These are phyloP conservation scores for Agonopterix alstromeriana DNA, from an alignment of 2,888 invertebrate species.

Conservation along the genomic window DNA sequence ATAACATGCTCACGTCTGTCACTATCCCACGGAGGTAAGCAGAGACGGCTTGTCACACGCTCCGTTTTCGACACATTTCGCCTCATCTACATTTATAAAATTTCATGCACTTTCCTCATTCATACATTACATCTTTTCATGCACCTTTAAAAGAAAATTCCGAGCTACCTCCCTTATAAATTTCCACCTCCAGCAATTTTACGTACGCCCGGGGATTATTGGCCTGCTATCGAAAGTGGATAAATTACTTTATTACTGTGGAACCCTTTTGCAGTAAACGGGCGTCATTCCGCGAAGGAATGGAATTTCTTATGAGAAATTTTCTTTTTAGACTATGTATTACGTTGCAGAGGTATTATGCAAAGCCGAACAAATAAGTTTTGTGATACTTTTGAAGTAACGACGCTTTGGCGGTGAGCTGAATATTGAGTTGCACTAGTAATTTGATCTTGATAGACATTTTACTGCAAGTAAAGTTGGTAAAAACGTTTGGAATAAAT, in stretches of 20 bases:
- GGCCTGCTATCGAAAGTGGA: slow-evolving; percentile 11
- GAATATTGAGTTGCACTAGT: no score
- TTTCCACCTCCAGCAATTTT: not conserved
- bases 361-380: slow-evolving; percentile 7
- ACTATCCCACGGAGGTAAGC: no score
- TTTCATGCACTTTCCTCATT: no score
- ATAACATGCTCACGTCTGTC: no score
- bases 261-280: slow-evolving; percentile 7
- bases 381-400: not conserved
- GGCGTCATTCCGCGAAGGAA: slow-evolving; percentile 3
- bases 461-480: no score
- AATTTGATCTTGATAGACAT: no score
- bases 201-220: slow-evolving; percentile 7
- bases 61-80: no score
- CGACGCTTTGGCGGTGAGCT: no score
- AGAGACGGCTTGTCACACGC: no score
- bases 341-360: slow-evolving; percentile 6
- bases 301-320: slow-evolving; percentile 10
- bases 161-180: not conserved
- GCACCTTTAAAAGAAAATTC: not conserved
- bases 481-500: no score
- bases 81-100: no score
- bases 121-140: not conserved
- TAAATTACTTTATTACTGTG: slow-evolving; percentile 13
- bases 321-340: slow-evolving; percentile 7